Conservation (phyloP, 1,140 invertebrate genomes). For the Drosophila ogumai region DNA sequence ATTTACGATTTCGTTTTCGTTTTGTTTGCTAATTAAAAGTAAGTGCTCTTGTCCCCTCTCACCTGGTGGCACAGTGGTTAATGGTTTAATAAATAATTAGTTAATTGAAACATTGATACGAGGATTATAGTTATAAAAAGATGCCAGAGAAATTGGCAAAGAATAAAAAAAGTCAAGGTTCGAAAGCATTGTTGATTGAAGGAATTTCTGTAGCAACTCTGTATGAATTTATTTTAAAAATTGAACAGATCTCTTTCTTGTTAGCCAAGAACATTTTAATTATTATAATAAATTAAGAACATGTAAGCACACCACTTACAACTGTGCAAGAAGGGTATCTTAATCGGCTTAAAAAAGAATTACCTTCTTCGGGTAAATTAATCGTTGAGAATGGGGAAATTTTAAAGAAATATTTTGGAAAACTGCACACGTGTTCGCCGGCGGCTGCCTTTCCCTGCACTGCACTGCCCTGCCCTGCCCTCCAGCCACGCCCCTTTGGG, state of each 20-base stretch:
- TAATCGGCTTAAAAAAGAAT: constrained; percentile 30
- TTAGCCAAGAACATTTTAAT: not conserved
- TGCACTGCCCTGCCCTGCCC: not conserved
- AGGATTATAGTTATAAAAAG: not conserved
- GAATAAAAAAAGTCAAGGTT: not conserved
- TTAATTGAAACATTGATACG: not conserved
- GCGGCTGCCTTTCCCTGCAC: not conserved
- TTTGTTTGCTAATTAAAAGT: constrained; percentile 80
- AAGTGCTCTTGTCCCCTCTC: constrained; percentile 55
- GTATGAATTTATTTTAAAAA: not conserved
- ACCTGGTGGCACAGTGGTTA: constrained; percentile 17
- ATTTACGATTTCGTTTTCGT: constrained; percentile 58
- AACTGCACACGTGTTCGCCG: constrained; percentile 58
- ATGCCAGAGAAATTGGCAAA: not conserved
- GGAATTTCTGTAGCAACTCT: not conserved
- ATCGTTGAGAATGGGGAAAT: constrained; percentile 47
- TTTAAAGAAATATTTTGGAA: constrained; percentile 58
- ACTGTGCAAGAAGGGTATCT: constrained; percentile 4
- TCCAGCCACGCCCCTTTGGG: constrained; percentile 32
- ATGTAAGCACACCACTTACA: not conserved
- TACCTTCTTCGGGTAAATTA: constrained; percentile 44
- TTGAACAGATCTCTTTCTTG: not conserved
- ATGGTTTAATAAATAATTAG: constrained; percentile 1
- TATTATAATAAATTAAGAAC: not conserved
- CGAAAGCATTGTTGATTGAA: not conserved